Base-by-base conservation (phyloP, 2,888 invertebrate genomes). In the Campoplex capitator region DNA sequence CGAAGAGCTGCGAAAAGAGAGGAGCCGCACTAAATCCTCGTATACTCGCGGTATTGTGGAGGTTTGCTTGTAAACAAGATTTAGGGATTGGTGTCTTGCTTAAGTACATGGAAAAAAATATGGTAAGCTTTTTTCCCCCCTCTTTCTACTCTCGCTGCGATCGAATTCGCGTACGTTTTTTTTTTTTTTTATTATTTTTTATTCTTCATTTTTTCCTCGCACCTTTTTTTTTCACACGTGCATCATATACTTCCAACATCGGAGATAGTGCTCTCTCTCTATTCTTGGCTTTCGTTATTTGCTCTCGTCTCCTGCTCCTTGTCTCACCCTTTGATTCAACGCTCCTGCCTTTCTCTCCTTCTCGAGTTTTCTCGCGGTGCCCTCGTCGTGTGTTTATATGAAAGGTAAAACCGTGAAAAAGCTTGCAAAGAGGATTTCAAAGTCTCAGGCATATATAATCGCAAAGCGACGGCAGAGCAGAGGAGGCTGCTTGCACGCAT, bases 351-450 rank as follows among this genome's bases (percentile, higher is more conserved):
- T 71, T 48, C 42, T 58, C 74, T 75, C 75, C 13, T 87, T 79
- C 58, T 58, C 58, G 28, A 67, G 71, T 76, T 83, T 80, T 68
- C 70, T 42, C 83, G 70, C 54, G 78, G 70, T 82, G 9, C 28
- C 13, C 38, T 38, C 38, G 38, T 6, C 38, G 4, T 84, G 87
- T 94, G 93, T 94, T 94, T 94, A 93, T 93, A 77, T 54, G 94
- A 94, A 94, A 94, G 91, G 91, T 92, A 93, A 94, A 94, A 94
- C 94, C 92, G 93, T 93, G 94, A 94, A 94, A 94, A 94, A 93
- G 91, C 91, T 92, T 83, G 91, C 91, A 93, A 94, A 94, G 94
- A 92, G 93, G 94, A 94, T 94, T 94, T 92, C 88, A 85, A 88
- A 90, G 90, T 91, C 88, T 67, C 82, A 84, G 51, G 80, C 54